phyloP scores from a whole-genome alignment of 2,888 invertebrate genomes.

The Aphrophora alni region DNA sequence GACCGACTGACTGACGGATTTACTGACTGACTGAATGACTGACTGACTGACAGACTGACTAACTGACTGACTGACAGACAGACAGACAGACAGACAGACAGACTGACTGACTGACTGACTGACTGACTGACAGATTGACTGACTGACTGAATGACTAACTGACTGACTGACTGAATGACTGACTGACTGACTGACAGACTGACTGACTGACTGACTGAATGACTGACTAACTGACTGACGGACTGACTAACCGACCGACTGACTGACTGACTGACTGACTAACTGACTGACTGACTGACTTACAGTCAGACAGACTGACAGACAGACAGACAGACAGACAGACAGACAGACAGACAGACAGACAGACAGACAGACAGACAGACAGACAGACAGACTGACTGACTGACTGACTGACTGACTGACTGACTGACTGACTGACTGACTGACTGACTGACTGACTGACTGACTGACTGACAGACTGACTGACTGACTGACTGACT shows the following conservation, averaged over 20 bases:
- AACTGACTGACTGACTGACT: too few species aligned
- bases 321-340: not conserved
- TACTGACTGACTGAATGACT: slow-evolving; percentile 2
- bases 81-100: slow-evolving; percentile 13
- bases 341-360: slow-evolving; percentile 9
- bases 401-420: not conserved
- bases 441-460: not conserved
- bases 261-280: too few species aligned
- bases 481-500: not conserved
- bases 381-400: slow-evolving; percentile 3
- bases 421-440: slow-evolving; percentile 18
- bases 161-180: not conserved
- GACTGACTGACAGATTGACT: too few species aligned
- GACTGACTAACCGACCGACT: too few species aligned
- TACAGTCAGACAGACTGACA: too few species aligned
- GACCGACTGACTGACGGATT: slow-evolving; percentile 16
- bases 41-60: slow-evolving; percentile 11
- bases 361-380: not conserved
- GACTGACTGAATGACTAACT: too few species aligned
- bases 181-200: not conserved
- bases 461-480: slow-evolving; percentile 12
- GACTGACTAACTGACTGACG: too few species aligned
- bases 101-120: not conserved
- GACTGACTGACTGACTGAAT: not conserved
- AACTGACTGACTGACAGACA: too few species aligned